Base-by-base conservation (phyloP, 2,113 vertebrate species). In the Clarias gariepinus region DNA sequence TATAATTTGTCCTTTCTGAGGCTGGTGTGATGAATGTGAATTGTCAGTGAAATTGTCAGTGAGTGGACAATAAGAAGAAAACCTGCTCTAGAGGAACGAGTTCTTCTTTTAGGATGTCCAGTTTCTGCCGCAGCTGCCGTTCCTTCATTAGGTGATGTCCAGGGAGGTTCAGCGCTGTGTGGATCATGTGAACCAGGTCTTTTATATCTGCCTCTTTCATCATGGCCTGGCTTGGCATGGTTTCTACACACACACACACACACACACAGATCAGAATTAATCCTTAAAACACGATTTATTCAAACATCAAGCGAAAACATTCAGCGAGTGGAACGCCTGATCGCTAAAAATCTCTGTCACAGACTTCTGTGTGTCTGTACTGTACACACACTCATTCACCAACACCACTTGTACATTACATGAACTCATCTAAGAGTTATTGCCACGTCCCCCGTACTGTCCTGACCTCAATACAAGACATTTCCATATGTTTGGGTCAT, bases 21-120 rank as follows among this genome's bases (percentile, higher is more conserved):
- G 36, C 30, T 19, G 52, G 11, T n/a, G 21, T 19, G 36, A 69
- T 69, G 68, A 15, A 33, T 16, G 13, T 69, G 30, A 7, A 19
- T 21, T 21, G 68, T 21, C 33, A 71, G 36, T 33, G 13, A n/a
- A 52, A 4, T 77, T n/a, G 3, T 10, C n/a, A 18, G 13, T 28
- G 30, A 57, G 53, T 33, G n/a, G 19, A 30, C 55, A 61, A 73
- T 52, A 55, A 85, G 36, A 79, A 21, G 47, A 7, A 19, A 78
- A 99, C 98, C 98, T 97, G 92, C 91, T 99, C 97, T 23, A 99
- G 90, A 74, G 96, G 96, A 2, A 94, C 90, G 18, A 98, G 93
- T 90, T 98, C 93, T 82, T 95, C 95, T 86, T 95, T 96, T 86
- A 99, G 92, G 89, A 86, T 64, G 90, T 97, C 96, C 77, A 98